Percentiles rank a stretch among this genome's conserved stretches.
Conservation (phyloP, 2,797 vertebrate species). For the Crenichthys baileyi region DNA sequence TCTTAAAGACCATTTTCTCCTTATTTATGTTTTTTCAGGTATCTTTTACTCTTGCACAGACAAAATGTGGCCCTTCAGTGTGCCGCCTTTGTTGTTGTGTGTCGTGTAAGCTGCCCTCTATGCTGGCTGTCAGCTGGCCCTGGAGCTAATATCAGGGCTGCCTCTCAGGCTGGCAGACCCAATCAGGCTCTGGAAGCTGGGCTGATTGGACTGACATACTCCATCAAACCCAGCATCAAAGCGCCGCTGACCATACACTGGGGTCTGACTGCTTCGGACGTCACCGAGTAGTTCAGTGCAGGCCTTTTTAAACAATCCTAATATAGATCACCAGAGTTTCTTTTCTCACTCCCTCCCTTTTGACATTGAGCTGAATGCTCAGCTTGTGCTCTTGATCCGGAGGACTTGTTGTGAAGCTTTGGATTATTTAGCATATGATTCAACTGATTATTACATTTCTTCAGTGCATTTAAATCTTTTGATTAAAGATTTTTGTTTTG, state of each 20-base stretch:
- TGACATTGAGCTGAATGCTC: conserved; percentile 25
- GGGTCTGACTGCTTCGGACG: conserved; percentile 77
- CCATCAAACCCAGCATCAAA: conserved; percentile 83
- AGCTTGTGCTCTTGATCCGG: conserved; percentile 29
- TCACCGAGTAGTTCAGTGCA: conserved; percentile 54
- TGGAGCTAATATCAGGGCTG: conserved; percentile 83
- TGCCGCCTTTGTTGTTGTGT: conserved; percentile 66
- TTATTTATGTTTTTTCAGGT: conserved; percentile 54
- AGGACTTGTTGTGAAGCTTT: neutral
- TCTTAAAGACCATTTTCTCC: conserved; percentile 49
- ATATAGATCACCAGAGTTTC: conserved; percentile 67
- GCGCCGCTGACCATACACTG: conserved; percentile 71
- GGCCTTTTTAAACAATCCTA: conserved; percentile 75
- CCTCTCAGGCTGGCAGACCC: conserved; percentile 82
- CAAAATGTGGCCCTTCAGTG: conserved; percentile 65
- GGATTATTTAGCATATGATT: neutral
- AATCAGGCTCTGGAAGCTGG: conserved; percentile 83
- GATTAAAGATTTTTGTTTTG: neutral
- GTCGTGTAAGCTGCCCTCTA: conserved; percentile 70
- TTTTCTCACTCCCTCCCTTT: conserved; percentile 34
- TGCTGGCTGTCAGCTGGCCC: conserved; percentile 80
- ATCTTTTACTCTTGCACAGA: conserved; percentile 62
- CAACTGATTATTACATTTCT: neutral
- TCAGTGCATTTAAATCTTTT: neutral
- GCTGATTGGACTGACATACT: conserved; percentile 88